Evolutionary conservation across 2,888 invertebrate species (phyloP), one percentile per base, ranked within the genome.

Genomic region (Nemotelus pantherinus): DNA sequence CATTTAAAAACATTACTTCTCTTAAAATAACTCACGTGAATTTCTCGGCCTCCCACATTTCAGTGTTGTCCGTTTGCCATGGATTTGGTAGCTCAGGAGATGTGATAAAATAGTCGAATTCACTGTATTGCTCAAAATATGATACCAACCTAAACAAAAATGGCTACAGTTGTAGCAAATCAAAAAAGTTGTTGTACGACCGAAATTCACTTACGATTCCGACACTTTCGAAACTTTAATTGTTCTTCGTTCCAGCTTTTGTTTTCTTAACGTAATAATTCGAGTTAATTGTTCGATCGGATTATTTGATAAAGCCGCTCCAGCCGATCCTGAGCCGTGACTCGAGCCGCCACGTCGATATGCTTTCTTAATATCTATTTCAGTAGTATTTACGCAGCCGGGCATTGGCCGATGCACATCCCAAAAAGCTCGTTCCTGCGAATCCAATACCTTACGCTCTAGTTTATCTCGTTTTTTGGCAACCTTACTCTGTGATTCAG

Each of bases 381-480:
- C 99, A 0, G 98, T 99, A 0, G 98, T 99, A 88, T 99, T 99
- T 53, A 99, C 98, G 88, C 98, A 98, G 76, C 99, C 99, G 6
- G 99, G 99, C 93, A 98, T 97, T 7, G 99, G 99, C 84, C 99
- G 90, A 87, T 99, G 99, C 0, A 99, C 98, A 88, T 99, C 99
- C 99, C 99, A 99, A 88, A 99, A 99, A 1, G 99, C 99, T 82
- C 99, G 88, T 87, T 99, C 99, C 87, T 99, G 99, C 83, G 98
- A 98, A 87, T 99, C 99, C 78, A 99, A 88, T 7, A 99, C 98
- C 87, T 99, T 99, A 65, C 99, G 90, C 86, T 99, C 99, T 82
- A 99, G 87, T 85, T 99, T 98, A 85, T 99, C 99, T 47, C 99
- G 90, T 85, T 99, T 99, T 88, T 99, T 99, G 87, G 99, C 99